Conservation (phyloP, 2,797 vertebrate genomes). For the Denticeps clupeoides region DNA sequence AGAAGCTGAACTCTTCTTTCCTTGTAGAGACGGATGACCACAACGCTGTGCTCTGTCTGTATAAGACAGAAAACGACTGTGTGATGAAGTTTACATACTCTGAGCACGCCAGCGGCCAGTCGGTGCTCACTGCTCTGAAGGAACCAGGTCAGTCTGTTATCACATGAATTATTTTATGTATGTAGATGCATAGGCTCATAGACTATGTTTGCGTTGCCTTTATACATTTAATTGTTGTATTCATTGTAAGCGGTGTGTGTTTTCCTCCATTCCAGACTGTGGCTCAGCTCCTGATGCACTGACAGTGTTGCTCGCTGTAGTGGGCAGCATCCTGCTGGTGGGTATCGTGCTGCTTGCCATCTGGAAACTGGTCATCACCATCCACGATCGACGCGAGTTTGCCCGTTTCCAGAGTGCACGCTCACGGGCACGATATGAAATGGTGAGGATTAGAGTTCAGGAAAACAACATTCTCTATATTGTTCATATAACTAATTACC, state of each 20-base stretch:
- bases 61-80: slow-evolving; percentile 81
- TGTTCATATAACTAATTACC: no score
- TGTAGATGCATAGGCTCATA: background rate
- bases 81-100: slow-evolving; percentile 93
- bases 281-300: slow-evolving; percentile 59
- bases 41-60: slow-evolving; percentile 72
- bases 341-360: slow-evolving; percentile 67
- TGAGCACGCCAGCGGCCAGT: slow-evolving; percentile 79
- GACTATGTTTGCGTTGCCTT: no score
- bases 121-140: slow-evolving; percentile 78
- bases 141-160: slow-evolving; percentile 73
- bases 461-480: no score
- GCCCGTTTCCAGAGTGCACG: slow-evolving; percentile 85
- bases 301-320: slow-evolving; percentile 74
- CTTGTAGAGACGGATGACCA: slow-evolving; percentile 69
- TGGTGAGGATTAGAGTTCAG: slow-evolving; percentile 61
- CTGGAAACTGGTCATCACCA: slow-evolving; percentile 90
- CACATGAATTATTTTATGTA: background rate
- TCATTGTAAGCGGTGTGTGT: background rate
- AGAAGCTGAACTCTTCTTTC: no score
- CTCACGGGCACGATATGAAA: slow-evolving; percentile 84
- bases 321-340: slow-evolving; percentile 59
- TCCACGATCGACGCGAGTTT: slow-evolving; percentile 86
- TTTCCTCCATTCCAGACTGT: slow-evolving; percentile 63
- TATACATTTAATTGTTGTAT: no score